Evolutionary conservation across 64 coral and sea anemone genomes (phyloP), one percentile per base, ranked within the genome.

Genomic region (Montipora capricornis): DNA sequence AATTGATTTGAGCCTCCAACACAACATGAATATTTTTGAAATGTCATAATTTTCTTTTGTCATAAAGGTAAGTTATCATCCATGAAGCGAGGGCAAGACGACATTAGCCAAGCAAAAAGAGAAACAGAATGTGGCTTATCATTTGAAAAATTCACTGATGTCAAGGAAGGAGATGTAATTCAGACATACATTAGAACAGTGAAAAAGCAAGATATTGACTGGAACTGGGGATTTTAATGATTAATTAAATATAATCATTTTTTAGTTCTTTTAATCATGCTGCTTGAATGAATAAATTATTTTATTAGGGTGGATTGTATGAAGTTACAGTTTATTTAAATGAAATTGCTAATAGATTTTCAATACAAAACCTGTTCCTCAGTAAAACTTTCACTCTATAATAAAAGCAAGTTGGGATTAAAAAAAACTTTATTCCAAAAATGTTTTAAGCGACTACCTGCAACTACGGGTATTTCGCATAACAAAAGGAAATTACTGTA

Each of bases 41-140:
- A 37, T 37, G 37, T 37, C 37, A 37, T 37, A 37, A 37, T 44
- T 78, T 67, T 55, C 22, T 15, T 52, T 5, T 74, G 44, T 64
- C 61, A n/a, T 62, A 29, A 37, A 99, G 98, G 98, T 29, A 92
- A 92, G 68, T 77, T 96, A 14, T 68, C 92, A 1, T 87, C 86
- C 24, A 80, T 99, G 78, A 99, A 99, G 57, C 83, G 89, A 22
- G 98, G 95, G 2, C 10, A 80, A 14, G 98, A 96, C 76, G 81
- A 99, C 20, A 81, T 96, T 5, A 93, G 93, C 16, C 19, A 81
- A 44, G 98, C 84, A 13, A 99, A 99, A 20, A 99, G 96, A 44
- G 98, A 99, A 90, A 95, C 89, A 67, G 98, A 99, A 46, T 99
- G 98, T 90, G 98, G 98, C 8, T 84, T 99, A 16, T 92, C 90